Conservation (phyloP, 2,113 vertebrate species). For the Anarhynchus alexandrinus region DNA sequence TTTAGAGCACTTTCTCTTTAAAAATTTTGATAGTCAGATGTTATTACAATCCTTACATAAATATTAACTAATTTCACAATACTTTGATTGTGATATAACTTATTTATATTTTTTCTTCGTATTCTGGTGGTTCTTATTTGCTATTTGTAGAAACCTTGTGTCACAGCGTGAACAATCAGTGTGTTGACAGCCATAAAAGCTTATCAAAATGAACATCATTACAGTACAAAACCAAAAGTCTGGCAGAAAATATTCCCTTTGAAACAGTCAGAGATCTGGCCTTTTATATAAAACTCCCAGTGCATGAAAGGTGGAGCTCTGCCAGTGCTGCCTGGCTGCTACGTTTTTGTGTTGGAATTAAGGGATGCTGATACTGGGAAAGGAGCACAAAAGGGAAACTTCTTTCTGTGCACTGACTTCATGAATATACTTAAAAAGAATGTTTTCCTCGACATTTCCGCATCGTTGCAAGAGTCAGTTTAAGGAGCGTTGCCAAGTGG, state of each 20-base stretch:
- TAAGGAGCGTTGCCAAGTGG: not conserved
- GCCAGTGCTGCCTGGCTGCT: not conserved
- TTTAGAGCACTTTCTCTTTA: not conserved
- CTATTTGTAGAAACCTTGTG: not conserved
- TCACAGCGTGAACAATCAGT: not conserved
- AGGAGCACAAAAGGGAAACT: not conserved
- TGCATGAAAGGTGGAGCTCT: not conserved
- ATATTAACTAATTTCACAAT: not conserved
- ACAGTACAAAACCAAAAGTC: not conserved
- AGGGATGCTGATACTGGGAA: not conserved
- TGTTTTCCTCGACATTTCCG: not conserved
- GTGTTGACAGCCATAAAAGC: not conserved
- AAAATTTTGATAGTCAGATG: not conserved
- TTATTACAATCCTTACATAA: not conserved
- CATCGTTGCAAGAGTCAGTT: not conserved
- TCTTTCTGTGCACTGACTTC: not conserved
- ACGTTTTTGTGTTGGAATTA: not conserved
- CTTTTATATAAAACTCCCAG: not conserved
- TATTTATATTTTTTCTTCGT: not conserved
- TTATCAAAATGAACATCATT: not conserved
- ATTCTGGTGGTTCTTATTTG: not conserved
- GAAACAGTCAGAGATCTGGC: not conserved
- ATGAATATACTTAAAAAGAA: not conserved
- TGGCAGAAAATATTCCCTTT: conserved; percentile 19
- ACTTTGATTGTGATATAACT: not conserved